Evolutionary conservation across 1,140 invertebrate species (phyloP), one percentile per base, ranked within the genome.

Genomic region (Condylostylus longicornis): DNA sequence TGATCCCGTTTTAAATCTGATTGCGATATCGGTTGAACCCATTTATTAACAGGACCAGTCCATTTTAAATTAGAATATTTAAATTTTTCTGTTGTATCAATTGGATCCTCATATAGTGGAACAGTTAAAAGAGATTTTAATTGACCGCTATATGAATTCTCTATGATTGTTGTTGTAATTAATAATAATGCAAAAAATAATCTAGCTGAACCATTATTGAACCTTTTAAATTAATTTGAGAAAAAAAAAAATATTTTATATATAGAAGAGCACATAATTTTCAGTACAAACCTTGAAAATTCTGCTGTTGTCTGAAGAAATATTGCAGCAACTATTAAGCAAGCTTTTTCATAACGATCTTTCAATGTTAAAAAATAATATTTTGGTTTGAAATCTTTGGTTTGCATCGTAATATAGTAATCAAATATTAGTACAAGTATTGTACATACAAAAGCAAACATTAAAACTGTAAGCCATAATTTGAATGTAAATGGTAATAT

Each of bases 311-410:
- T 4, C 46, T 38, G 2, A 47, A 48, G 3, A 51, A 58, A 18
- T 55, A 49, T 37, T 58, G 55, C 31, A 58, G 55, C 35, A 58
- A 56, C 23, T 56, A 58, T 5, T 58, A 33, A 1, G 55, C 54
- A 43, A 55, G 55, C 33, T 47, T 51, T 14, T 58, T 50, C 8
- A 58, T 33, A 17, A 45, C 3, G n/a, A n/a, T n/a, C n/a, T n/a
- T n/a, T n/a, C n/a, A n/a, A n/a, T n/a, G n/a, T n/a, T n/a, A n/a
- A n/a, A n/a, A n/a, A n/a, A n/a, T n/a, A n/a, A n/a, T n/a, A n/a
- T n/a, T n/a, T n/a, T n/a, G n/a, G n/a, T n/a, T n/a, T n/a, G n/a
- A n/a, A n/a, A n/a, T n/a, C n/a, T n/a, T n/a, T n/a, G n/a, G n/a
- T n/a, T n/a, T n/a, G n/a, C n/a, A n/a, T n/a, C n/a, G n/a, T n/a